Evolutionary conservation across 2,113 vertebrate species (phyloP).

Genomic region (Mionectes macconnelli): DNA sequence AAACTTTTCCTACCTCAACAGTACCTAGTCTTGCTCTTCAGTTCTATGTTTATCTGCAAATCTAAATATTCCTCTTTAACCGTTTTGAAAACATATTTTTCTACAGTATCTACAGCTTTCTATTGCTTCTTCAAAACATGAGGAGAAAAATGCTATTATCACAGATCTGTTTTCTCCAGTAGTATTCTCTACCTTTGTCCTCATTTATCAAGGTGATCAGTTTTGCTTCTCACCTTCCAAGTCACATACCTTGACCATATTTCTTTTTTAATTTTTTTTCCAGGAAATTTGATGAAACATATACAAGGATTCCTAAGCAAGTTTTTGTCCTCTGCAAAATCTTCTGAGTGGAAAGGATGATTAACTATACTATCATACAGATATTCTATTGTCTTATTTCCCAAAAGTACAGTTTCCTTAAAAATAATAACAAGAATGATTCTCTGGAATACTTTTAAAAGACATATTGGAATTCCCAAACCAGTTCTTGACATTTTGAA

Average conservation of each 20-base stretch:
- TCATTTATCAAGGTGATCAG: background rate
- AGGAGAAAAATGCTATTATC: background rate
- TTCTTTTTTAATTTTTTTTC: background rate
- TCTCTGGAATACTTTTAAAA: background rate
- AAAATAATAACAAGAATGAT: background rate
- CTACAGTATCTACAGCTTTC: background rate
- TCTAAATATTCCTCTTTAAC: background rate
- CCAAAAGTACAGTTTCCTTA: fast-evolving
- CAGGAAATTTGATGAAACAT: background rate
- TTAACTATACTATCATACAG: background rate
- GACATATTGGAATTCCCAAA: background rate
- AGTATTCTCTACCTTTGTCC: background rate
- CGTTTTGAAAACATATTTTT: background rate
- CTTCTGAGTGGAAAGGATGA: background rate
- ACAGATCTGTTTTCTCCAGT: background rate
- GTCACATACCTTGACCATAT: background rate
- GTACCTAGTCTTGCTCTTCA: background rate
- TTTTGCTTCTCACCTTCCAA: background rate
- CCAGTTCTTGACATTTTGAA: background rate
- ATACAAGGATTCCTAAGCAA: background rate
- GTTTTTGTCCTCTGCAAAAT: background rate
- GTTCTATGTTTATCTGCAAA: background rate
- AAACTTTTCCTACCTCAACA: background rate
- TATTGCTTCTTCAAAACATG: background rate
- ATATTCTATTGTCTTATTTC: background rate